Percentiles rank a stretch among this genome's conserved stretches.
Conservation (phyloP, 2,888 invertebrate species). For the Tromatobia lineatoria region DNA sequence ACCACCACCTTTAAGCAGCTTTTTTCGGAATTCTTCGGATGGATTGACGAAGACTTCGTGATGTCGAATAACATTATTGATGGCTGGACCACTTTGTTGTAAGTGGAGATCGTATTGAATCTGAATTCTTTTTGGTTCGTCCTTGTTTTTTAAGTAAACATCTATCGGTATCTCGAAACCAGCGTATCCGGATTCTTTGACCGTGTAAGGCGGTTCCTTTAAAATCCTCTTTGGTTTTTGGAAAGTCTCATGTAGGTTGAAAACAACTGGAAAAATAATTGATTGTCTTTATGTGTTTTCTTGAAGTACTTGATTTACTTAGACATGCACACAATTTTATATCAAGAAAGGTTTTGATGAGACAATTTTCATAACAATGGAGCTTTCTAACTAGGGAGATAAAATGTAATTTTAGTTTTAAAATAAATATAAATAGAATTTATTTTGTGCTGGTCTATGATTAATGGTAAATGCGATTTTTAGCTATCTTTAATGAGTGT, state of each 20-base stretch:
- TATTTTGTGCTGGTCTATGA: too few species aligned
- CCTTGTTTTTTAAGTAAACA: slow-evolving; percentile 94
- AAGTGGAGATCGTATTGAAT: slow-evolving; percentile 95
- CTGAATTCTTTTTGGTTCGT: slow-evolving; percentile 94
- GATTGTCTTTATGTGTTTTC: too few species aligned
- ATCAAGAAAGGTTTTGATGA: neutral
- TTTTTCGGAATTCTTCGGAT: slow-evolving; percentile 95
- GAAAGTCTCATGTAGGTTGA: slow-evolving; percentile 96
- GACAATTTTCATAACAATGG: too few species aligned
- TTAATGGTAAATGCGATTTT: too few species aligned
- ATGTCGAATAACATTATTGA: slow-evolving; percentile 91
- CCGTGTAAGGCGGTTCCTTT: slow-evolving; percentile 95
- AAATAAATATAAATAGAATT: too few species aligned
- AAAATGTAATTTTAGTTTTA: too few species aligned
- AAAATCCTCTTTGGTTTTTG: slow-evolving; percentile 96
- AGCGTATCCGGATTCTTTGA: slow-evolving; percentile 98
- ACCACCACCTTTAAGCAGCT: slow-evolving; percentile 95
- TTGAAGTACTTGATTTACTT: slow-evolving; percentile 21
- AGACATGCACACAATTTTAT: neutral
- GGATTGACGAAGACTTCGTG: slow-evolving; percentile 94
- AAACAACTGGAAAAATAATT: slow-evolving; percentile 88
- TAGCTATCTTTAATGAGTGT: too few species aligned
- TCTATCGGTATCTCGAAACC: slow-evolving; percentile 96
- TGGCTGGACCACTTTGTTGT: slow-evolving; percentile 91
- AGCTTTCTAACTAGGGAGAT: too few species aligned